Conservation (phyloP, 2,888 invertebrate species). For the Sarcophaga subvicina region DNA sequence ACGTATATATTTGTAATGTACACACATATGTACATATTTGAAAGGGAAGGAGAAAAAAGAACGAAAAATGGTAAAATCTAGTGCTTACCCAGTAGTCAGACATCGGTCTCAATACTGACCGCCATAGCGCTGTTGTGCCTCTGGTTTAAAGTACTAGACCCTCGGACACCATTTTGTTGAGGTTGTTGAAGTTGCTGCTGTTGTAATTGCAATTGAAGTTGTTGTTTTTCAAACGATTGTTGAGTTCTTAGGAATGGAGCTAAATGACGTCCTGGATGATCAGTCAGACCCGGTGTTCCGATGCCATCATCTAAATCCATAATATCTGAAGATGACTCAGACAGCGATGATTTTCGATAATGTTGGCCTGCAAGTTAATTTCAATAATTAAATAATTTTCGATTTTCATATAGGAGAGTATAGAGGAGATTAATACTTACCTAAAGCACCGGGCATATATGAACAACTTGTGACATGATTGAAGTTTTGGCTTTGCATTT, state of each 20-base stretch:
- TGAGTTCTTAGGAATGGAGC: conserved; percentile 82
- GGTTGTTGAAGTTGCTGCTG: conserved; percentile 77
- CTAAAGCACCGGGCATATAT: conserved; percentile 96
- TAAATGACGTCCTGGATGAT: conserved; percentile 81
- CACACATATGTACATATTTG: background rate
- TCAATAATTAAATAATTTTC: too few relatives aligned
- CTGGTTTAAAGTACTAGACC: conserved; percentile 78
- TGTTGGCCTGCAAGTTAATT: conserved; percentile 87
- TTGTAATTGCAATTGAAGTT: conserved; percentile 79
- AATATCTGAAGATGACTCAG: conserved; percentile 94
- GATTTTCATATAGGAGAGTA: too few relatives aligned
- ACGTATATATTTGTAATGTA: background rate
- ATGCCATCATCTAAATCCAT: conserved; percentile 96
- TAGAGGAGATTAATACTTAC: conserved; percentile 81
- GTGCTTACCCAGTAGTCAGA: conserved; percentile 93
- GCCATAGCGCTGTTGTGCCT: conserved; percentile 91
- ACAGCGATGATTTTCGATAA: conserved; percentile 93
- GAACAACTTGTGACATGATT: conserved; percentile 99
- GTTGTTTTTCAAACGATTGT: conserved; percentile 81
- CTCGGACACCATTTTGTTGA: conserved; percentile 73
- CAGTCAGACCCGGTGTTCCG: conserved; percentile 82
- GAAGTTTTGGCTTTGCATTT: conserved; percentile 99
- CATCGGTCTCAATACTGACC: conserved; percentile 96
- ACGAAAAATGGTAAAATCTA: background rate
- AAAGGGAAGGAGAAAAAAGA: background rate